Percentiles rank a stretch among this genome's conserved stretches.
Conservation (phyloP, 2,797 vertebrate species). For the Sebastes wilsoni region DNA sequence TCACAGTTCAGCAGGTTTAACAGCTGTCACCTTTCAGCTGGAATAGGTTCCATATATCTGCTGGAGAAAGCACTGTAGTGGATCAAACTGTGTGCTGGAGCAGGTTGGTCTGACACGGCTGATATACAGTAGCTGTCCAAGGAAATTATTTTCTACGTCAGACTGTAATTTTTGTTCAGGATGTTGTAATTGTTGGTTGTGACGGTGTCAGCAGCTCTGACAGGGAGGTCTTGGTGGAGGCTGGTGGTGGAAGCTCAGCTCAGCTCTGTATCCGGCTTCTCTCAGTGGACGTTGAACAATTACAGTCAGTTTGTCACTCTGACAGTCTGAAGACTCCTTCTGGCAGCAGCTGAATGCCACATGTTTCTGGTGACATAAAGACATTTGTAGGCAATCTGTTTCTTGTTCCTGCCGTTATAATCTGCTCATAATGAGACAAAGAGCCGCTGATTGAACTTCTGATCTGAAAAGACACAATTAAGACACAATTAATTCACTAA, state of each 20-base stretch:
- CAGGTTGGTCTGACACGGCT: background rate
- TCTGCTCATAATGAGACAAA: conserved; percentile 10
- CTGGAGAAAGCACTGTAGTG: background rate
- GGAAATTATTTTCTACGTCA: background rate
- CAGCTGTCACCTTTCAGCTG: background rate
- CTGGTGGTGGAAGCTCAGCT: background rate
- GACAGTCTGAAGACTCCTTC: conserved; percentile 31
- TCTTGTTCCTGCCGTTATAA: background rate
- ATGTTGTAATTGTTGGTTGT: background rate
- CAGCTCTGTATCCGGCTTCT: background rate
- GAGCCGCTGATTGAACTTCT: background rate
- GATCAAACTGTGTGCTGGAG: background rate
- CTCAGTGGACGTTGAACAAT: conserved; percentile 14
- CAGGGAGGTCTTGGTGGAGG: background rate
- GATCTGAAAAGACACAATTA: background rate
- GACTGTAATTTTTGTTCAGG: background rate
- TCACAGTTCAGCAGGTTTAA: background rate
- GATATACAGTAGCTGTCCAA: background rate
- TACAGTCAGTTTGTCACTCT: conserved; percentile 38
- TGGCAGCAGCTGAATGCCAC: conserved; percentile 21
- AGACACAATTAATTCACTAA: background rate
- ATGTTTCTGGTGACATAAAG: background rate
- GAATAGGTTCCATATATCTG: background rate
- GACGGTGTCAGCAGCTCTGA: background rate
- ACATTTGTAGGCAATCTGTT: background rate